Base-by-base conservation (phyloP, 2,888 invertebrate species). In the Luperina testacea region DNA sequence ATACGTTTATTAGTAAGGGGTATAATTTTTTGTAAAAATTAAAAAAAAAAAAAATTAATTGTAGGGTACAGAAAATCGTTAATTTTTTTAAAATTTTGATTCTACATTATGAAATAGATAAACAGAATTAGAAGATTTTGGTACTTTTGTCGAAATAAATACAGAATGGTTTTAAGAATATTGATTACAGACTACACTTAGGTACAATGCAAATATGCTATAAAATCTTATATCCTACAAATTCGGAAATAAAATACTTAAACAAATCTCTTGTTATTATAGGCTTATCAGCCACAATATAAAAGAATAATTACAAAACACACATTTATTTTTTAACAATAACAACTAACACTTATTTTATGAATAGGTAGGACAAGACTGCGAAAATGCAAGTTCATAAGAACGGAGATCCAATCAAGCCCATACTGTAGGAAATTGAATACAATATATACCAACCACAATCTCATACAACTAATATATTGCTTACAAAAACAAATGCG, bases 31-130 rank as follows among this genome's bases (percentile, higher is more conserved):
- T n/a, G n/a, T n/a, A n/a, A n/a, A n/a, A n/a, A n/a, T n/a, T n/a
- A n/a, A n/a, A n/a, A n/a, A n/a, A n/a, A n/a, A n/a, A n/a, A n/a
- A 24, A 53, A 32, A 24, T 15, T 0, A 51, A 2, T 24, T 69
- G 5, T 32, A 24, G 4, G 3, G 11, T 20, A 20, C 11, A n/a
- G 9, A 70, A 17, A 59, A 38, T 3, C 1, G 9, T 24, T 15
- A 1, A 3, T 9, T 0, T 9, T 24, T 3, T 3, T n/a, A n/a
- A 0, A 53, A 24, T 24, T 3, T 8, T 8, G 7, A 24, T 6
- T 15, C 17, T 6, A 20, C 20, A 51, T 51, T 20, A 51, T 51
- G 51, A 51, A 51, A 51, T 51, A 20, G 6, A 15, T 51, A 51
- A 2, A 32, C 20, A 68, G 7, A 45, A 27, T n/a, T n/a, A 68